A percentile compares a stretch with the other conserved stretches of the same genome.
phyloP scores from a whole-genome alignment of 2,113 vertebrate genomes.

The Lamprotornis superbus region DNA sequence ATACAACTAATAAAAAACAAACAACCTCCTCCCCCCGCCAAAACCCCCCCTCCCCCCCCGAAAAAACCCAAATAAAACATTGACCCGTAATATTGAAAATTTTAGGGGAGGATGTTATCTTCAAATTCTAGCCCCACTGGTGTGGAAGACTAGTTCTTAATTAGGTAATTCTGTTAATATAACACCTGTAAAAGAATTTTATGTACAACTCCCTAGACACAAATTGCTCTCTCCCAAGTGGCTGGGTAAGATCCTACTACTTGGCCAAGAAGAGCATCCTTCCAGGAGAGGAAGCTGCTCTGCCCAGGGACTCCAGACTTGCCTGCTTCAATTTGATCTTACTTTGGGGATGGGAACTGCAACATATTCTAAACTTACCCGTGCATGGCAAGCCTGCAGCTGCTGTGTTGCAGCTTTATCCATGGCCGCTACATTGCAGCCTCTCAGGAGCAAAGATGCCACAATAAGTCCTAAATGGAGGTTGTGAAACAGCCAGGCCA shows the following conservation, averaged over 20 bases:
- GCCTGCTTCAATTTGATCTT: background rate
- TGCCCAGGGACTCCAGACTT: background rate
- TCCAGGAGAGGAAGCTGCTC: conserved; percentile 32
- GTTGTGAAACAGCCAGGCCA: background rate
- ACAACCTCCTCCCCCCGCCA: too few species aligned
- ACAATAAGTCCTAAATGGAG: fast-evolving
- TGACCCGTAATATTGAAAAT: background rate
- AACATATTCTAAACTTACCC: background rate
- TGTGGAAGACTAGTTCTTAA: background rate
- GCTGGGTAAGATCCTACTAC: fast-evolving
- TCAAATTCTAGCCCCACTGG: background rate
- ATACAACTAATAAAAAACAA: background rate
- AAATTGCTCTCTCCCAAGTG: background rate
- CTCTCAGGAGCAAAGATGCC: background rate
- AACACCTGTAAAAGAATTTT: background rate
- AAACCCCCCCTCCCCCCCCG: too few species aligned
- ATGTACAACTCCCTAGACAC: background rate
- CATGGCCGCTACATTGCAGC: fast-evolving
- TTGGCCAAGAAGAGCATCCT: background rate
- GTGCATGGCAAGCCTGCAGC: background rate
- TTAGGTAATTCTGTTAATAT: background rate
- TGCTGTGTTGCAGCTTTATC: background rate
- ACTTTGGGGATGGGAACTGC: background rate
- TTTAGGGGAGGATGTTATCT: background rate
- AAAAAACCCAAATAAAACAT: background rate